Percentiles rank a stretch among this genome's conserved stretches.
Conservation (phyloP, 2,797 vertebrate genomes). For the Acrossocheilus wenchowensis region DNA sequence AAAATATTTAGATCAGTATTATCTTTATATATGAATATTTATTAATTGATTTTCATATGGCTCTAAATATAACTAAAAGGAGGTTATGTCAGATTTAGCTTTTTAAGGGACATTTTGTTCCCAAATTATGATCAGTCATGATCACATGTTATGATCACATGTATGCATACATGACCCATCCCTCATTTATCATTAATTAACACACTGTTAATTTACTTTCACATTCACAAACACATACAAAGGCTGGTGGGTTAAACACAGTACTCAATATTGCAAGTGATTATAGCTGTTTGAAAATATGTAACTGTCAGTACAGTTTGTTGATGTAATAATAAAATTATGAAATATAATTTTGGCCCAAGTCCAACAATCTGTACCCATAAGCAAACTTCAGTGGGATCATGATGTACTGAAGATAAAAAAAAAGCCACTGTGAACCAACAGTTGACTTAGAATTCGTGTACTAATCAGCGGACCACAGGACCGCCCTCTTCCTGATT, state of each 20-base stretch:
- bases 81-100: not conserved
- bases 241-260: not conserved
- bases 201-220: not conserved
- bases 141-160: not conserved
- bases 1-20: not conserved
- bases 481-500: conserved; percentile 46
- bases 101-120: conserved; percentile 2
- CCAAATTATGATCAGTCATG: not conserved
- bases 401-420: conserved; percentile 47
- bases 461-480: conserved; percentile 65
- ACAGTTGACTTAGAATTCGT: conserved; percentile 18
- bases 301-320: not conserved
- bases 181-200: conserved; percentile 3
- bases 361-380: conserved; percentile 23
- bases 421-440: not conserved
- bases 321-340: not conserved
- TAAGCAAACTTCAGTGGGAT: conserved; percentile 21
- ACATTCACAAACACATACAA: not conserved
- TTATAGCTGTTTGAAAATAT: not conserved
- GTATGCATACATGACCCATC: not conserved
- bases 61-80: not conserved
- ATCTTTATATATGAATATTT: not conserved
- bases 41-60: not conserved
- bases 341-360: conserved; percentile 12
- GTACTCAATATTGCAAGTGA: not conserved